Conservation (phyloP, 1,140 invertebrate genomes). For the Drosophila ficusphila region DNA sequence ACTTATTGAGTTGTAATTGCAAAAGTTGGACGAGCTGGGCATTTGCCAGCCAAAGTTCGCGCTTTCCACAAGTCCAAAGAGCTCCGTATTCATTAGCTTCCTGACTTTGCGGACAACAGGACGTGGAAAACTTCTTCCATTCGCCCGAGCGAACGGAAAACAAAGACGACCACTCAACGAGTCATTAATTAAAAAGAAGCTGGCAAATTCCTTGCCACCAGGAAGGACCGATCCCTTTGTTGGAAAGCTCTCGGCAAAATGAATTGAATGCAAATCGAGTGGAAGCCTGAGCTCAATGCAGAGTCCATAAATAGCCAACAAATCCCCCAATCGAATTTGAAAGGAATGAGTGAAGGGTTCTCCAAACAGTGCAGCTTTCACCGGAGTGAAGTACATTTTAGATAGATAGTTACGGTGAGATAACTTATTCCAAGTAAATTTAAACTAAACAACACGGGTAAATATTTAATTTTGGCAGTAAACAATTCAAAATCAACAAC, state of each 20-base stretch:
- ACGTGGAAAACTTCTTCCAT: conserved; percentile 49
- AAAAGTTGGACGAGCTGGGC: conserved; percentile 54
- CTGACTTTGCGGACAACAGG: conserved; percentile 28
- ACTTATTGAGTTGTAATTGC: conserved; percentile 80
- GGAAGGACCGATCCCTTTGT: not conserved
- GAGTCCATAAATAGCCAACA: conserved; percentile 8
- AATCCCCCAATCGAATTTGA: conserved; percentile 20
- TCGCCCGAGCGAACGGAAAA: conserved; percentile 14
- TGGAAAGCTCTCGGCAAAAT: not conserved
- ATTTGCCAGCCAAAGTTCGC: conserved; percentile 23
- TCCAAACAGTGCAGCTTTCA: not conserved
- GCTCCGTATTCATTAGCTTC: conserved; percentile 41
- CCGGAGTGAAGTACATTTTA: too few species aligned
- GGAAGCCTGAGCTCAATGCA: conserved; percentile 8
- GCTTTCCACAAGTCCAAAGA: conserved; percentile 23
- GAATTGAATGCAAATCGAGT: conserved; percentile 48
- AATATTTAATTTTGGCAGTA: too few species aligned
- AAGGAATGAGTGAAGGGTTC: not conserved
- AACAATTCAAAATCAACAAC: too few species aligned
- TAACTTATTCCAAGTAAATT: too few species aligned
- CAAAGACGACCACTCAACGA: conserved; percentile 34
- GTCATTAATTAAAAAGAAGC: conserved; percentile 58
- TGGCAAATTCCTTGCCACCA: conserved; percentile 24
- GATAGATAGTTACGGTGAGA: too few species aligned
- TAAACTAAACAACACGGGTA: too few species aligned